These are phyloP conservation scores for Calcarius ornatus DNA, from an alignment of 2,113 vertebrate genomes.

Conservation along the genomic window DNA sequence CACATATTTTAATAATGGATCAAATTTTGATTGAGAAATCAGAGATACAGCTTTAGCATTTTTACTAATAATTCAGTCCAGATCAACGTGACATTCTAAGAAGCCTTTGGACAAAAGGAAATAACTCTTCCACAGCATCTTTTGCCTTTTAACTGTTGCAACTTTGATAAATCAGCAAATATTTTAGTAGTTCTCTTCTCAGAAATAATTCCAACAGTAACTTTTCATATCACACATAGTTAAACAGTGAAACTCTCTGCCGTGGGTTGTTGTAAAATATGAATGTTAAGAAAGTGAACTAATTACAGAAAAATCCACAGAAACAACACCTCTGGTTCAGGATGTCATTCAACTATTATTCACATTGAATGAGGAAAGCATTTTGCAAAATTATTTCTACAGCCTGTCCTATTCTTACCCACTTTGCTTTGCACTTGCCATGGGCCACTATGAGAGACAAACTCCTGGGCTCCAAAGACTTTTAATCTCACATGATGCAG, in stretches of 20 bases:
- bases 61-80: neutral
- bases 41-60: neutral
- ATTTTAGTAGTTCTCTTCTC: neutral
- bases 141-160: neutral
- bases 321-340: slow-evolving; percentile 6
- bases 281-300: neutral
- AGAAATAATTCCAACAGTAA: slow-evolving; percentile 21
- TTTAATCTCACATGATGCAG: neutral
- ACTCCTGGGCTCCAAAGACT: neutral
- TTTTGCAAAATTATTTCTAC: neutral
- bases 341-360: neutral
- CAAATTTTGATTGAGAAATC: neutral
- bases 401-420: neutral
- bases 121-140: neutral
- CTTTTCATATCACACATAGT: slow-evolving; percentile 27
- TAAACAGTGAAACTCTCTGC: neutral
- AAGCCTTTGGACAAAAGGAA: neutral
- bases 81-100: neutral
- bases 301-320: neutral
- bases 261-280: neutral
- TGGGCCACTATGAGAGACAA: neutral
- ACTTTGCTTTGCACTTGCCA: neutral
- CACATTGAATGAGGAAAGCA: neutral
- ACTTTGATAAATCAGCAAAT: slow-evolving; percentile 28
- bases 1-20: neutral